phyloP scores from a whole-genome alignment of 2,113 vertebrate genomes.

The Rhabdomys dilectus region DNA sequence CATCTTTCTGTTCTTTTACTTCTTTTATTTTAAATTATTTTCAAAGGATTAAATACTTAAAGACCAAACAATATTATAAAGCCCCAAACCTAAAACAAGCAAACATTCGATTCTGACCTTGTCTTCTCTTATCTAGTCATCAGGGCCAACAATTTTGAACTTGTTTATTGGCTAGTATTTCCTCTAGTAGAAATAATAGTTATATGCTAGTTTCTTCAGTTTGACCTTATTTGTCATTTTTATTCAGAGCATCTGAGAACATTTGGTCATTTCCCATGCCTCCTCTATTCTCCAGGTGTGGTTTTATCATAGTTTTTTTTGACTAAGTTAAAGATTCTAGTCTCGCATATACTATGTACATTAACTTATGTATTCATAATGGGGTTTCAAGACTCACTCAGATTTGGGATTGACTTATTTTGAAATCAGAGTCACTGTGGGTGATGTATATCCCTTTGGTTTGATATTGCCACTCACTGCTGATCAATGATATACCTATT shows the following conservation, averaged over 20 bases:
- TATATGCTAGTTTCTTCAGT: not conserved
- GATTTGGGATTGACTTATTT: not conserved
- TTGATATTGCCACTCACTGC: not conserved
- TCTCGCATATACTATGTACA: not conserved
- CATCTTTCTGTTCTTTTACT: not conserved
- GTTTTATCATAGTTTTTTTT: slow-evolving; percentile 14
- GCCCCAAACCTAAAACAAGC: not conserved
- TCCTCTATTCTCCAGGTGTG: not conserved
- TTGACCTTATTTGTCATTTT: not conserved
- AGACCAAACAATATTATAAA: not conserved
- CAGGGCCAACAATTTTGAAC: not conserved
- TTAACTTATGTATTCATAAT: not conserved
- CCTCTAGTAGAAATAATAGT: not conserved
- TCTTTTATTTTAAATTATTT: slow-evolving; percentile 24
- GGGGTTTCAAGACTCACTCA: not conserved
- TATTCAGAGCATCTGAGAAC: not conserved
- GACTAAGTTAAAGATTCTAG: slow-evolving; percentile 9
- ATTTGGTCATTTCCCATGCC: not conserved
- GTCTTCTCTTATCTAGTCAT: not conserved
- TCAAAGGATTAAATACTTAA: not conserved
- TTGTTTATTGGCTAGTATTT: not conserved
- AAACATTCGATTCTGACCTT: not conserved
- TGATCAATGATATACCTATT: not conserved
- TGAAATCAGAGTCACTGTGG: not conserved
- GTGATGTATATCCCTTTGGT: not conserved